phyloP scores from a whole-genome alignment of 2,113 vertebrate genomes.

The Mastomys natalensis region DNA sequence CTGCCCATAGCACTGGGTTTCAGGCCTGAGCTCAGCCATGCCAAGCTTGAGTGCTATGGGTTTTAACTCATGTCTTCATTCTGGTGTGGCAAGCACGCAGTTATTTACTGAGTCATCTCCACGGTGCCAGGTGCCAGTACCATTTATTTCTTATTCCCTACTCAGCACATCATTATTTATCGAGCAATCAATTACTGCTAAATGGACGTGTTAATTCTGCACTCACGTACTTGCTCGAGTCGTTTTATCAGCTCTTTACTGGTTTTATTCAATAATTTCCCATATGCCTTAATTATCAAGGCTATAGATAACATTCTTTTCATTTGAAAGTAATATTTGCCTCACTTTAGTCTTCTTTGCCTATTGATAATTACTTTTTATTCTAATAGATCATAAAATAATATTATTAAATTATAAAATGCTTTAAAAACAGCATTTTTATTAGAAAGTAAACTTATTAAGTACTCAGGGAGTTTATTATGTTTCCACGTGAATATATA shows the following conservation, averaged over 20 bases:
- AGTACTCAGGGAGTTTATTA: neutral
- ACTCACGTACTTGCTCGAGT: neutral
- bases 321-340: constrained; percentile 40
- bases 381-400: constrained; percentile 22
- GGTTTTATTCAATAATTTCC: constrained; percentile 2
- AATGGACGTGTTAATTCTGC: neutral
- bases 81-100: neutral
- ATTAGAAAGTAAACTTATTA: neutral
- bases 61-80: neutral
- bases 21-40: too few species aligned
- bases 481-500: neutral
- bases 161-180: neutral
- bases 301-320: constrained; percentile 2
- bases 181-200: neutral
- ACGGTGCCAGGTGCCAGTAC: too few species aligned
- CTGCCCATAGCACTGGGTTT: neutral
- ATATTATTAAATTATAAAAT: neutral
- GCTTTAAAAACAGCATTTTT: neutral
- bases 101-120: neutral
- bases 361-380: constrained; percentile 29
- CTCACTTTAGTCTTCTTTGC: neutral
- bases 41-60: neutral
- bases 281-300: constrained; percentile 29
- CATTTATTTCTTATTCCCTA: neutral
- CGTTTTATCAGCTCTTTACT: neutral